A percentile compares a stretch with the other conserved stretches of the same genome.
Conservation (phyloP, 2,797 vertebrate genomes). For the Pygocentrus nattereri region DNA sequence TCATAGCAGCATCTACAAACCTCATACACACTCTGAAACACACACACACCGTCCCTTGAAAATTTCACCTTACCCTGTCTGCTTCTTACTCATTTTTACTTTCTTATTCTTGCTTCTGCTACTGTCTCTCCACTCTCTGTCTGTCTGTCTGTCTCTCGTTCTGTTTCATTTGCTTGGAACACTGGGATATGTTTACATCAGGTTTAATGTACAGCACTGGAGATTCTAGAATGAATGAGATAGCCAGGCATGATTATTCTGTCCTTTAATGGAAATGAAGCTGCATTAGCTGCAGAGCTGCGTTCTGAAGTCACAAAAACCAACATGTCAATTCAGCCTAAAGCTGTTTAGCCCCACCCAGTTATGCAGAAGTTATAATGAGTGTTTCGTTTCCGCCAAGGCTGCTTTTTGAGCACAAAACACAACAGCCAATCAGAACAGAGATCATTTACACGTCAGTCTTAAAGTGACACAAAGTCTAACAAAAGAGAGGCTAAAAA, state of each 20-base stretch:
- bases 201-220: neutral
- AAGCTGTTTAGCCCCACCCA: too few relatives aligned
- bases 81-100: neutral
- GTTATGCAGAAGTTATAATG: too few relatives aligned
- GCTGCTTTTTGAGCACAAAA: too few relatives aligned
- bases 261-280: too few relatives aligned
- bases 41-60: constrained; percentile 14
- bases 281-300: too few relatives aligned
- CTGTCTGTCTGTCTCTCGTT: constrained; percentile 21
- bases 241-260: neutral
- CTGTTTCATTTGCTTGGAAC: neutral
- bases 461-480: too few relatives aligned
- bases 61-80: neutral
- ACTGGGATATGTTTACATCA: neutral
- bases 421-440: too few relatives aligned
- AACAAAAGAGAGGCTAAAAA: too few relatives aligned
- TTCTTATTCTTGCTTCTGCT: constrained; percentile 2
- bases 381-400: too few relatives aligned
- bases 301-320: too few relatives aligned
- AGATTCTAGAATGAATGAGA: neutral
- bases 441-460: too few relatives aligned
- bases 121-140: constrained; percentile 11
- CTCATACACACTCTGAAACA: constrained; percentile 31
- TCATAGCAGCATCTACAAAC: constrained; percentile 48
- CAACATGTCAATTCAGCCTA: too few relatives aligned